Evolutionary conservation across 2,113 vertebrate species (phyloP), one percentile per base, ranked within the genome.

Genomic region (Columba janthina): DNA sequence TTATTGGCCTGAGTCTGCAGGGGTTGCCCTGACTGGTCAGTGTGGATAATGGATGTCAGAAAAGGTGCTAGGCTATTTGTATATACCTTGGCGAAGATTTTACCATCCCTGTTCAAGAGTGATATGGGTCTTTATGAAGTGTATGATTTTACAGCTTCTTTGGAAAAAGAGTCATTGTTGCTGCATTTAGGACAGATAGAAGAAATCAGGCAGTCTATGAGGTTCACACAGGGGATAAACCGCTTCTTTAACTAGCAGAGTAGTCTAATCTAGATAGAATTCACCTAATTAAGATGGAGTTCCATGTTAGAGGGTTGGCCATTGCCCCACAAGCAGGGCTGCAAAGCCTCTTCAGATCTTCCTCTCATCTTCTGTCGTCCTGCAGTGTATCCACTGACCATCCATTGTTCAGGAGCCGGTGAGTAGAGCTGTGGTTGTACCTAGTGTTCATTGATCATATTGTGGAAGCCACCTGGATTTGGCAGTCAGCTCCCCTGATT

Each of bases 51-150:
- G 51, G 82, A 94, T 96, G 94, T 94, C 94, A 96, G 83, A 88
- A 88, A 88, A 95, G 85, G 85, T 90, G 88, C 76, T 95, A 92
- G 95, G 75, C 85, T 93, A 56, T 88, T 95, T 74, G 79, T 90
- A 86, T 94, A 67, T 83, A 83, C 29, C 51, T 97, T 95, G 90
- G 92, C 51, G 0, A 93, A 80, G 72, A 86, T 77, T 93, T 90
- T 66, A 51, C 88, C 83, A 42, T 66, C 83, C n/a, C 28, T 0
- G 0, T 62, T 92, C 79, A 60, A 90, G 67, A 88, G 48, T 51
- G 94, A 95, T 73, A 88, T 5, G 25, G n/a, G 75, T 92, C 90
- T 96, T 89, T 91, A 91, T 85, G 71, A 88, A 93, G 81, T 82
- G 50, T 20, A 82, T 0, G 0, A 82, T 91, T 94, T 94, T 91